These are phyloP conservation scores for Austrolebias charrua DNA, from an alignment of 2,797 vertebrate genomes.

Conservation along the genomic window DNA sequence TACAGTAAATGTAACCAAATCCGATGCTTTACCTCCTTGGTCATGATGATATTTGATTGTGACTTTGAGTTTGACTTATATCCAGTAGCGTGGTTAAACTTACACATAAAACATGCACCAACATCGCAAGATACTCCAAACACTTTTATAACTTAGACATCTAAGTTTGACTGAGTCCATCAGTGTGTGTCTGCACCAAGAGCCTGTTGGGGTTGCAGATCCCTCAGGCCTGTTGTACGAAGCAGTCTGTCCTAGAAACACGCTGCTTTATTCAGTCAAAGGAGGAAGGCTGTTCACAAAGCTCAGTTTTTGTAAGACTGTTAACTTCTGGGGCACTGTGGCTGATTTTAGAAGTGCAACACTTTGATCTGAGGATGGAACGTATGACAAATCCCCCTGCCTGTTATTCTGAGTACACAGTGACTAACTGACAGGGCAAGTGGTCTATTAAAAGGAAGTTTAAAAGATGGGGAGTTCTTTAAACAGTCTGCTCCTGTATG, in stretches of 20 bases:
- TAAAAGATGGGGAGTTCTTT: conserved; percentile 30
- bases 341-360: conserved; percentile 62
- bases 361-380: conserved; percentile 55
- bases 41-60: too few relatives aligned
- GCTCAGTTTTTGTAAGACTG: conserved; percentile 62
- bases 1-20: neutral
- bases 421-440: conserved; percentile 41
- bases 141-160: conserved; percentile 27
- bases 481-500: conserved; percentile 21
- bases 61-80: neutral
- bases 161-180: conserved; percentile 31
- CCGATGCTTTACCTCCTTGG: too few relatives aligned
- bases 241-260: conserved; percentile 65
- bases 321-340: conserved; percentile 61
- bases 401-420: conserved; percentile 45
- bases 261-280: conserved; percentile 39
- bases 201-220: conserved; percentile 52
- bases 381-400: conserved; percentile 49
- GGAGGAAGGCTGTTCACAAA: conserved; percentile 38
- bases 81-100: conserved; percentile 1
- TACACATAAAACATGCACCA: conserved; percentile 1
- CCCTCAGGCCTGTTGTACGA: conserved; percentile 54
- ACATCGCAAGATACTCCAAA: conserved; percentile 11
- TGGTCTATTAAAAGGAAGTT: conserved; percentile 50
- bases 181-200: conserved; percentile 21